Base-by-base conservation (phyloP, 2,888 invertebrate genomes). In the Didymodactylos carnosus region DNA sequence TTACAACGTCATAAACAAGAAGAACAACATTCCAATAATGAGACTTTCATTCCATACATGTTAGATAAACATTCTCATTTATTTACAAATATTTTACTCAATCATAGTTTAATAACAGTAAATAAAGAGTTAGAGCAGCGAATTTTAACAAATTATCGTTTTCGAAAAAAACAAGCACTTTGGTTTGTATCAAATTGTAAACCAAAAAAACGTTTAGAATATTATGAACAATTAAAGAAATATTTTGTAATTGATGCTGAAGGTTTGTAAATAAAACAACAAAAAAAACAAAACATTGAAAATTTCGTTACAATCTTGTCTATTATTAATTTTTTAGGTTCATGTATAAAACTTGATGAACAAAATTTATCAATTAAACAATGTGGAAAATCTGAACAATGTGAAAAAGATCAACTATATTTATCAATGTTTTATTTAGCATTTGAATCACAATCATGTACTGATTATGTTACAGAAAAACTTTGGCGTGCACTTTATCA, bases 131-230 rank as follows among this genome's bases (percentile, higher is more conserved):
- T 62, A 62, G 62, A 62, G 35, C 29, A 62, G 29, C 35, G n/a
- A 35, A 62, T 62, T 35, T 19, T 62, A n/a, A 62, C 62, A 11
- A 62, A 62, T 35, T 71, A 40, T 71, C 19, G 29, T 41, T 39
- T 69, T 51, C 27, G 74, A 29, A 19, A 51, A 27, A 74, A 71
- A 43, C 71, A 71, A 19, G 71, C 71, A 7, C 40, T 74, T 14
- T 74, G 74, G 74, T 74, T 74, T 41, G 74, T 74, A 25, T 71
- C 71, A 19, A 74, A 74, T 69, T 74, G 74, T 69, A 29, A 74
- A 46, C 71, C 74, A 23, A 74, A 62, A 69, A 23, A 25, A 19
- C 71, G 74, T 39, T 35, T 62, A 6, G n/a, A 29, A 5, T 62
- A 62, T 62, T 62, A 62, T 62, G 35, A 62, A 62, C 35, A 35